Base-by-base conservation (phyloP, 1,140 invertebrate genomes). In the Rhagoletis zephyria region DNA sequence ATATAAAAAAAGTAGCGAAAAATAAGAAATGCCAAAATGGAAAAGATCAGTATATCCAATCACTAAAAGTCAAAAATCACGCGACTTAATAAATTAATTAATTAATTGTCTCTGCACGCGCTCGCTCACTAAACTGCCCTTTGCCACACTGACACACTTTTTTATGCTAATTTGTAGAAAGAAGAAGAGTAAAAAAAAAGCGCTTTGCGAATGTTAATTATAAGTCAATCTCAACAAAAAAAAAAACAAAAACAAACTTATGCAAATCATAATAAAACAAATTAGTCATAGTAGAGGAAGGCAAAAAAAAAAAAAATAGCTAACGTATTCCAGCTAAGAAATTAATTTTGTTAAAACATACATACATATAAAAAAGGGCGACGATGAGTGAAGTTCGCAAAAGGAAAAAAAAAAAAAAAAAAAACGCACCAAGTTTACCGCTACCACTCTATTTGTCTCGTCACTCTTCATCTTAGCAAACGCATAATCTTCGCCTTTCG, bases 111-210 rank as follows among this genome's bases (percentile, higher is more conserved):
- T 12, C 6, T 42, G 42, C 42, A n/a, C 12, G 61, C 12, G 12
- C 4, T 9, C 74, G n/a, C 10, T 81, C 40, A 48, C n/a, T 48
- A 30, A 81, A 5, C 19, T n/a, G 74, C 74, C 74, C 74, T 81
- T 81, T 81, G 74, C 51, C 74, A 14, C 9, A 81, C 48, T 81
- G 74, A 81, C 74, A 59, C 48, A 81, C 74, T 81, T 81, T 67
- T 74, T 81, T 56, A 81, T 56, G 74, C 48, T 81, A 81, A 81
- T 81, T 3, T 74, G 48, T 7, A 56, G 48, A 16, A 48, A 74
- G 70, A 42, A 51, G 45, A 12, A 48, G 74, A 81, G 14, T 3
- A 45, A 74, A 74, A 42, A 42, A 45, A 14, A 7, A 5, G 51
- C 51, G 5, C 51, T 56, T 74, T 74, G 42, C 12, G 14, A 74